Evolutionary conservation across 2,113 vertebrate genomes (phyloP).

Genomic region (Ophthalmolycus amberensis): DNA sequence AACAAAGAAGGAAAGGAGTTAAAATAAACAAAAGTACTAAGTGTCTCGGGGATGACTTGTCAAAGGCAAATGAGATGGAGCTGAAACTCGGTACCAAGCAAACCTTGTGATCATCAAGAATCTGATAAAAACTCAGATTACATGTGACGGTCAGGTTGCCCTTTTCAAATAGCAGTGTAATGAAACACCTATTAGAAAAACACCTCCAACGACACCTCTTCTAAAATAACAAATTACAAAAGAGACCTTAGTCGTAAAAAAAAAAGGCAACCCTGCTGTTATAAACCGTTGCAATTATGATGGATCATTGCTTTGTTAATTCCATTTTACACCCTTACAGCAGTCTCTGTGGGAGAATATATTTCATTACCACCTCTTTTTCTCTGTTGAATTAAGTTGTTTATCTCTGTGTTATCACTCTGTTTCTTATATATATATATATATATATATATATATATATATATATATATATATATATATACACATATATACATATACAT

Average conservation of each 20-base stretch:
- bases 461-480: background rate
- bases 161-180: constrained; percentile 3
- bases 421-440: background rate
- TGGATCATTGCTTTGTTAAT: constrained; percentile 12
- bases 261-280: background rate
- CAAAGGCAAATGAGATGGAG: background rate
- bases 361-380: background rate
- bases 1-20: background rate
- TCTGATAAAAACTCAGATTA: constrained; percentile 11
- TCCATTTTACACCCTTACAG: constrained; percentile 21
- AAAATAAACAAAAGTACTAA: background rate
- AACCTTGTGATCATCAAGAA: background rate
- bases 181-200: constrained; percentile 1
- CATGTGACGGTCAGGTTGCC: background rate
- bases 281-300: constrained; percentile 26
- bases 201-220: background rate
- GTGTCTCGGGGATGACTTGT: background rate
- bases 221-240: constrained; percentile 32
- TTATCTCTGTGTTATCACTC: background rate
- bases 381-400: constrained; percentile 15
- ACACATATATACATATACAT: background rate
- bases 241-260: background rate
- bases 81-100: background rate
- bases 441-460: too few relatives aligned
- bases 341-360: background rate